Conservation (phyloP, 2,113 vertebrate genomes). For the Phalacrocorax pelagicus region DNA sequence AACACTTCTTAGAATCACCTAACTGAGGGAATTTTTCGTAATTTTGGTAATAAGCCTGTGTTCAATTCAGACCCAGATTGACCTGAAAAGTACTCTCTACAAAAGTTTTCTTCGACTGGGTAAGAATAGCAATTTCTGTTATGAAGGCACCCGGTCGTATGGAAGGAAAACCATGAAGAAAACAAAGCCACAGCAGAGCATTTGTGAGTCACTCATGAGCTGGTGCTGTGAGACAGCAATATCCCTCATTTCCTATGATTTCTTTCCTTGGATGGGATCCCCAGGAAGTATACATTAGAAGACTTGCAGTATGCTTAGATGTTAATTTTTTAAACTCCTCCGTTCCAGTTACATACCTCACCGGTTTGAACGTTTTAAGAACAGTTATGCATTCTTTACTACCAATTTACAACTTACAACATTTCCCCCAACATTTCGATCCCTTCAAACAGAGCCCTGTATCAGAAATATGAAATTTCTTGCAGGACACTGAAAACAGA, state of each 20-base stretch:
- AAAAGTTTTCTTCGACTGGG: not conserved
- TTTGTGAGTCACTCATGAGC: not conserved
- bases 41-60: not conserved
- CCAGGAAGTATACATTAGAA: not conserved
- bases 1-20: not conserved
- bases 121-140: not conserved
- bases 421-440: not conserved
- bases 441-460: not conserved
- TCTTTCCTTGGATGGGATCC: not conserved
- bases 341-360: not conserved
- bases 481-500: not conserved
- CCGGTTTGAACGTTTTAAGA: not conserved
- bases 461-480: not conserved
- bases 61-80: not conserved
- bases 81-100: not conserved
- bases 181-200: not conserved
- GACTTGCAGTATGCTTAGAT: not conserved
- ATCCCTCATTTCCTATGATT: not conserved
- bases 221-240: not conserved
- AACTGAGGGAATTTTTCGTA: not conserved
- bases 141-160: accelerated
- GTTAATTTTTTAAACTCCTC: not conserved
- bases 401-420: not conserved
- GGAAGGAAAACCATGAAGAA: not conserved
- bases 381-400: not conserved